Conservation (phyloP, 2,888 invertebrate genomes). For the Polyommatus iphigenia region DNA sequence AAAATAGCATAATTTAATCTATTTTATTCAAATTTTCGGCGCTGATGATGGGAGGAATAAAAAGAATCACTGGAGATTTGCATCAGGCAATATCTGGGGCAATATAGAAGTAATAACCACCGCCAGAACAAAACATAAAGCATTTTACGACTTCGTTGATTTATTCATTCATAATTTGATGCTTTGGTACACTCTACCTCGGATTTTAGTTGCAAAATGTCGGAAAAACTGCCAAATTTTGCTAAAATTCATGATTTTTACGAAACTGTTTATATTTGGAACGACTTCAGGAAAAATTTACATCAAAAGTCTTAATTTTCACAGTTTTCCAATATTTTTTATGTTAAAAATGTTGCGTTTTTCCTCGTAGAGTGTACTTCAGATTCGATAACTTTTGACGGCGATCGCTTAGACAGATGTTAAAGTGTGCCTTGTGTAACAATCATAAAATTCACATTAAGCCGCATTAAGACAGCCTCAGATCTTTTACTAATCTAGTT, state of each 20-base stretch:
- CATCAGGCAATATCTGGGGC: slow-evolving; percentile 67
- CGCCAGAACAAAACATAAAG: slow-evolving; percentile 77
- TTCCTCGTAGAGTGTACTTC: slow-evolving; percentile 43
- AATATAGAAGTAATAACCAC: slow-evolving; percentile 65
- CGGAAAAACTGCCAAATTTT: not conserved
- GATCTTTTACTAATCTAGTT: slow-evolving; percentile 68
- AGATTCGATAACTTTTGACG: slow-evolving; percentile 77
- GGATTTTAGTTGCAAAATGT: not conserved
- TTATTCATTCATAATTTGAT: slow-evolving; percentile 80
- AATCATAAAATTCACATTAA: slow-evolving; percentile 80
- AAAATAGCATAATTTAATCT: slow-evolving; percentile 12
- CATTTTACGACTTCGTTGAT: slow-evolving; percentile 76
- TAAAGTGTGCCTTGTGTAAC: slow-evolving; percentile 77
- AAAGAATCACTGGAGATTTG: slow-evolving; percentile 50
- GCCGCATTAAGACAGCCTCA: slow-evolving; percentile 73
- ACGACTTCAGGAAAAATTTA: not conserved
- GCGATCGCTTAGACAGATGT: slow-evolving; percentile 74
- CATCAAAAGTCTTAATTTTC: not conserved
- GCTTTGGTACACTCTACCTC: slow-evolving; percentile 61
- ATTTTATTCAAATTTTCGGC: slow-evolving; percentile 11
- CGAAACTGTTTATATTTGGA: not conserved
- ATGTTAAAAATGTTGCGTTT: not conserved
- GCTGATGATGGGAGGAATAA: slow-evolving; percentile 35
- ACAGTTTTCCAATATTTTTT: not conserved
- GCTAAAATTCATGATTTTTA: not conserved